A percentile compares a stretch with the other conserved stretches of the same genome.
Conservation (phyloP, 2,888 invertebrate species). For the Belgica antarctica region DNA sequence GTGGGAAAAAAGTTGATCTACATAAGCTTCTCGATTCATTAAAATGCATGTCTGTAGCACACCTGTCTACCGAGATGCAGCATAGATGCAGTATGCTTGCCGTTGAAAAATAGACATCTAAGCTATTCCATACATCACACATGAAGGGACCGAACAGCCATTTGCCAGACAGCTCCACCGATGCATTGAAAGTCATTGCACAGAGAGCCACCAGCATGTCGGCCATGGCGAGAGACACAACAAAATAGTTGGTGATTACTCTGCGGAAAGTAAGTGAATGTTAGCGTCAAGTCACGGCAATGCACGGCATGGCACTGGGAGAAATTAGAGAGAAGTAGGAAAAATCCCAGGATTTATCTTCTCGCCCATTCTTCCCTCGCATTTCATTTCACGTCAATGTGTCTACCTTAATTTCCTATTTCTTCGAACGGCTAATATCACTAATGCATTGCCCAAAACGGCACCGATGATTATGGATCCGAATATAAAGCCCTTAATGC, state of each 20-base stretch:
- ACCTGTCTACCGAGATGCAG: slow-evolving; percentile 81
- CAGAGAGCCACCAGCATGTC: slow-evolving; percentile 92
- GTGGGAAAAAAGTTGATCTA: slow-evolving; percentile 23
- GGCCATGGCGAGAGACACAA: slow-evolving; percentile 89
- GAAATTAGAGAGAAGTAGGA: too few relatives aligned
- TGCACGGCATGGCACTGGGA: too few relatives aligned
- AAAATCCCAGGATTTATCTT: neutral
- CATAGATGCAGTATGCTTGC: slow-evolving; percentile 92
- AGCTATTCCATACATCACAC: slow-evolving; percentile 95
- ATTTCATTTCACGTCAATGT: neutral
- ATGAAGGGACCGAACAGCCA: slow-evolving; percentile 89
- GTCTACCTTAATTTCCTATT: slow-evolving; percentile 55
- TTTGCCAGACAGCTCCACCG: slow-evolving; percentile 76
- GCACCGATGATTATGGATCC: slow-evolving; percentile 84
- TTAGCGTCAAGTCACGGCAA: too few relatives aligned
- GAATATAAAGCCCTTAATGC: slow-evolving; percentile 76
- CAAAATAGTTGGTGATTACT: slow-evolving; percentile 93
- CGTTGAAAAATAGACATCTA: slow-evolving; percentile 92
- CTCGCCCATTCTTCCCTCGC: neutral
- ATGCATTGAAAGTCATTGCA: slow-evolving; percentile 93
- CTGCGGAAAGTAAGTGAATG: too few relatives aligned
- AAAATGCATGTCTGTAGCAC: slow-evolving; percentile 45
- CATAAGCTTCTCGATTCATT: neutral
- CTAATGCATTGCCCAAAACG: slow-evolving; percentile 82
- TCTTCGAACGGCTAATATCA: slow-evolving; percentile 49